Percentiles rank a stretch among this genome's conserved stretches.
Evolutionary conservation across 2,888 invertebrate species (phyloP).

Genomic region (Eudemis profundana): DNA sequence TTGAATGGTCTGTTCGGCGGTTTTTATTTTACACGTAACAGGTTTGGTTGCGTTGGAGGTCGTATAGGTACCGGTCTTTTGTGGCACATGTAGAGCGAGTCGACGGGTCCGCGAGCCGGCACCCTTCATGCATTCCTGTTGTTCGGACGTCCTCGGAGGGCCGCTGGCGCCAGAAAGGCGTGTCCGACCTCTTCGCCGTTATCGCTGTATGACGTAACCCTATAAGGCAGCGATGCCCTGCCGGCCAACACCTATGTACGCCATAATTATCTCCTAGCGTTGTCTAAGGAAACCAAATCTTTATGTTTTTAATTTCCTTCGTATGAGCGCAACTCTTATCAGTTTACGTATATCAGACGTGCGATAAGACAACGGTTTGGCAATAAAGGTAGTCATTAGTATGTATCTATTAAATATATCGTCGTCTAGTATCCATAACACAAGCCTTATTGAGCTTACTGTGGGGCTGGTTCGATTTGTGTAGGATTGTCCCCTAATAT

Average conservation of each 20-base stretch:
- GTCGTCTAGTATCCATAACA: too few species aligned
- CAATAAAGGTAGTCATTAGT: constrained; percentile 34
- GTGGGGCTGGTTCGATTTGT: too few species aligned
- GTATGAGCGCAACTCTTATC: constrained; percentile 63
- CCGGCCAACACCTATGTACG: constrained; percentile 53
- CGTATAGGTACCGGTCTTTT: constrained; percentile 75
- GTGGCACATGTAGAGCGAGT: constrained; percentile 78
- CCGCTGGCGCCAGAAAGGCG: constrained; percentile 79
- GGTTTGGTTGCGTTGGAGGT: constrained; percentile 82
- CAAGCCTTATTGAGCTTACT: too few species aligned
- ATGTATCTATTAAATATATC: too few species aligned
- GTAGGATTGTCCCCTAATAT: too few species aligned
- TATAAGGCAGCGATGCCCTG: constrained; percentile 53
- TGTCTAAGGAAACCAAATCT: constrained; percentile 20
- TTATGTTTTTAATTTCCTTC: constrained; percentile 52
- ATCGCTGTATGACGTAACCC: constrained; percentile 80
- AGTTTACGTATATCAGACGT: constrained; percentile 58
- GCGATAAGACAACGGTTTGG: constrained; percentile 57
- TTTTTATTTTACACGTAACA: constrained; percentile 80
- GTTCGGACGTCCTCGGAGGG: constrained; percentile 73
- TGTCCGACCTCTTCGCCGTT: constrained; percentile 74
- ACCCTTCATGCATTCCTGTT: constrained; percentile 74
- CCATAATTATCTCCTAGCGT: constrained; percentile 45
- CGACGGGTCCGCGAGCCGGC: constrained; percentile 66
- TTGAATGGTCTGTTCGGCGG: constrained; percentile 60